Percentiles rank a stretch among this genome's conserved stretches.
These are phyloP conservation scores for Meiosimyza decipiens DNA, from an alignment of 2,888 invertebrate genomes.

Conservation along the genomic window DNA sequence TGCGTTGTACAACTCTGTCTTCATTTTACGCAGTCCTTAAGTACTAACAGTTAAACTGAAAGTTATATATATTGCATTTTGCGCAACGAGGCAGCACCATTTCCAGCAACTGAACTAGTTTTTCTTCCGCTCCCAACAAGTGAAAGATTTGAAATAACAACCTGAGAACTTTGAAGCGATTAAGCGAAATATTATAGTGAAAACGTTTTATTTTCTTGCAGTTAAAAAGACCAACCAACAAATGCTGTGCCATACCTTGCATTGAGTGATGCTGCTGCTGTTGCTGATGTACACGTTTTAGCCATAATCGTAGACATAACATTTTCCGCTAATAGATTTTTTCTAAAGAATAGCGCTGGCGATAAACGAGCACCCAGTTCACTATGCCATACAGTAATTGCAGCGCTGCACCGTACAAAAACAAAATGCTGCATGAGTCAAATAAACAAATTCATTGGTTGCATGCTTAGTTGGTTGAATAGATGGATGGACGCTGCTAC, in stretches of 20 bases:
- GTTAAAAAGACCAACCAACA: background rate
- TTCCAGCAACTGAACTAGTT: conserved; percentile 15
- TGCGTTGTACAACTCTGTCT: too few relatives aligned
- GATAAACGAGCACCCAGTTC: background rate
- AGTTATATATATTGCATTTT: too few relatives aligned
- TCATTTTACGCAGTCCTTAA: too few relatives aligned
- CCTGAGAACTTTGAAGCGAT: conserved; percentile 5
- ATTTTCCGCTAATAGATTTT: conserved; percentile 29
- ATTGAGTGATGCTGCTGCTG: background rate
- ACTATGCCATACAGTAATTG: too few relatives aligned
- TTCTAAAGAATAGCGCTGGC: conserved; percentile 19
- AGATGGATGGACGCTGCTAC: too few relatives aligned
- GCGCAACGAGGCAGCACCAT: conserved; percentile 9
- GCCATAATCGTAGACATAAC: conserved; percentile 36
- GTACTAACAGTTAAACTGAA: too few relatives aligned
- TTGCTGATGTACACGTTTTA: conserved; percentile 30
- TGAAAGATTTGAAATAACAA: background rate
- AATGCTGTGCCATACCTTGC: background rate
- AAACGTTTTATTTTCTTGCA: background rate
- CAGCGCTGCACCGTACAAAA: too few relatives aligned
- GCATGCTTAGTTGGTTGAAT: too few relatives aligned
- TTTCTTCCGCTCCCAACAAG: background rate
- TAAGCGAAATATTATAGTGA: conserved; percentile 6
- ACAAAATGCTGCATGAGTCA: too few relatives aligned
- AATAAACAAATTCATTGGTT: too few relatives aligned